A percentile compares a stretch with the other conserved stretches of the same genome.
Conservation (phyloP, 2,888 invertebrate species). For the Drosophila algonquin region DNA sequence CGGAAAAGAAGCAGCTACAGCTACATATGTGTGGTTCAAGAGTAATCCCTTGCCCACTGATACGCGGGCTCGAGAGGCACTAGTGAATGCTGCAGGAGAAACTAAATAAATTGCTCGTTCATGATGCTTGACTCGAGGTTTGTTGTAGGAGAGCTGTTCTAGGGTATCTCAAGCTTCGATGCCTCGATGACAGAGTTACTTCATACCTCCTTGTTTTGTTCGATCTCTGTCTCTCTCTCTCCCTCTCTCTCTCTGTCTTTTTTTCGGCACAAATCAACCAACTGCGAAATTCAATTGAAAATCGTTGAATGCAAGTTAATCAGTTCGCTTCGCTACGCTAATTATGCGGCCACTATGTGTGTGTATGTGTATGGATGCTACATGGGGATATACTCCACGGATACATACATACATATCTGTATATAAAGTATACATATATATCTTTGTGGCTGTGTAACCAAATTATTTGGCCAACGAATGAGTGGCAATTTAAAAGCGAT, state of each 20-base stretch:
- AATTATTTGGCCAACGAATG: constrained; percentile 33
- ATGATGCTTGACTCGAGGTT: no score
- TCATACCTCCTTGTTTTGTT: constrained; percentile 22
- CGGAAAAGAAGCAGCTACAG: no score
- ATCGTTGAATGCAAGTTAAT: constrained; percentile 79
- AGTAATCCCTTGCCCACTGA: no score
- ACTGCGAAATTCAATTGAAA: constrained; percentile 80
- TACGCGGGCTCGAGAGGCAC: no score
- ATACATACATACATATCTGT: constrained; percentile 1
- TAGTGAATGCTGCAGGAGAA: no score
- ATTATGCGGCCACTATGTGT: constrained; percentile 65
- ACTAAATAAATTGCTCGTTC: no score
- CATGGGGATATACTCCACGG: no score
- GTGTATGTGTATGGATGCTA: background rate
- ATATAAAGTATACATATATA: constrained; percentile 5
- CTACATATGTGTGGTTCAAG: no score
- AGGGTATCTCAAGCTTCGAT: background rate
- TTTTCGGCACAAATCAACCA: constrained; percentile 70
- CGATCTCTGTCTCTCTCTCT: constrained; percentile 10
- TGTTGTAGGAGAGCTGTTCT: background rate
- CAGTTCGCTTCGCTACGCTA: constrained; percentile 80
- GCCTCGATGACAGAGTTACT: constrained; percentile 13
- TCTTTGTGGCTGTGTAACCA: constrained; percentile 24
- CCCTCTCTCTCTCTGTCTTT: constrained; percentile 21
- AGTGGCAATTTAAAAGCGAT: constrained; percentile 15